Conservation (phyloP, 2,113 vertebrate genomes). For the Hippocampus mohnikei region DNA sequence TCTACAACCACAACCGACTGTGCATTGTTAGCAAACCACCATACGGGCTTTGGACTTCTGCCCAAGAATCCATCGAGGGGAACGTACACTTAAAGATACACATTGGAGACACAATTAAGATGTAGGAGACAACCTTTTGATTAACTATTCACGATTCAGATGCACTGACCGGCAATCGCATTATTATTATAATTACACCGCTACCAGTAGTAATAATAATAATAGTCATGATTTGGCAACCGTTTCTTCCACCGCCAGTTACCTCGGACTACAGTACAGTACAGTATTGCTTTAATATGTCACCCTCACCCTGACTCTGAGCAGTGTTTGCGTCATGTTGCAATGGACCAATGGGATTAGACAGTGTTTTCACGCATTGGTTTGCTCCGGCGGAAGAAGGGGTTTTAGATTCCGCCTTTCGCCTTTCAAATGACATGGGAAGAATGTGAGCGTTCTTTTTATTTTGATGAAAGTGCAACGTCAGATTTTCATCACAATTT, state of each 20-base stretch:
- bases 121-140: too few species aligned
- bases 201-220: too few species aligned
- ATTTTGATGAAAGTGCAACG: neutral
- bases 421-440: neutral
- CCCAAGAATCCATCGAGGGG: conserved; percentile 1
- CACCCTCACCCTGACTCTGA: conserved; percentile 35
- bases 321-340: conserved; percentile 53
- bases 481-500: neutral
- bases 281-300: neutral
- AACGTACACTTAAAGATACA: neutral
- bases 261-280: too few species aligned
- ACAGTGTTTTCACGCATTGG: conserved; percentile 46
- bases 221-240: too few species aligned
- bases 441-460: fast-evolving
- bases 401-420: fast-evolving
- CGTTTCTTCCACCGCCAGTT: too few species aligned
- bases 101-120: neutral
- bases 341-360: conserved; percentile 73
- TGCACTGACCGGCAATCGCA: too few species aligned
- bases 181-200: too few species aligned
- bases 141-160: too few species aligned
- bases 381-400: conserved; percentile 10
- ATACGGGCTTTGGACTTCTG: conserved; percentile 19
- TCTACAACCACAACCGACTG: conserved; percentile 18
- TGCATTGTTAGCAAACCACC: conserved; percentile 40